Conservation (phyloP, 1,140 invertebrate genomes). For the Planococcus citri region DNA sequence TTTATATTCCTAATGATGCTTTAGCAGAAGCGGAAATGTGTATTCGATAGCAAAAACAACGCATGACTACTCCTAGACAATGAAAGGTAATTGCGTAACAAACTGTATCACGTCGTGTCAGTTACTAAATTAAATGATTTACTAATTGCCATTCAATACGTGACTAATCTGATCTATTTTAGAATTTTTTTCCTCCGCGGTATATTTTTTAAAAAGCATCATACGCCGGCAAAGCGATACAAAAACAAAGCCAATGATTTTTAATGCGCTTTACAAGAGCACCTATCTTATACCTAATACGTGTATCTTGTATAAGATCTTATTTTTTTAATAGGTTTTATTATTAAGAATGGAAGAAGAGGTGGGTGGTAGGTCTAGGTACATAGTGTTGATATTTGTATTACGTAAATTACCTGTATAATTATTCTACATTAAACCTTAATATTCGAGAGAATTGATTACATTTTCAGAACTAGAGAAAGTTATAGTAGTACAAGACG, state of each 20-base stretch:
- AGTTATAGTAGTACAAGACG: background rate
- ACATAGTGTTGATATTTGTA: background rate
- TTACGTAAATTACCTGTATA: background rate
- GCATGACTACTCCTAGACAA: background rate
- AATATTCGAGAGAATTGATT: background rate
- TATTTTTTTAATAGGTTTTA: no score
- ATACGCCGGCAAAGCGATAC: background rate
- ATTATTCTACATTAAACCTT: background rate
- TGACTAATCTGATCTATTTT: background rate
- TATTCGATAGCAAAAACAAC: background rate
- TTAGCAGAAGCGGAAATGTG: background rate
- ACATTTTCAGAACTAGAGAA: background rate
- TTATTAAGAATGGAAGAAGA: no score
- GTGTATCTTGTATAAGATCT: no score
- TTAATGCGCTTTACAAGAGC: background rate
- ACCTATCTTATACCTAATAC: no score
- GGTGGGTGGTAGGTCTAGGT: no score
- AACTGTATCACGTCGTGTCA: background rate
- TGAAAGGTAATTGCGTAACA: background rate
- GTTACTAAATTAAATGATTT: constrained; percentile 4
- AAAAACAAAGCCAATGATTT: background rate
- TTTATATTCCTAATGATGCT: background rate
- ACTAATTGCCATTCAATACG: background rate
- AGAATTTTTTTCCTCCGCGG: background rate
- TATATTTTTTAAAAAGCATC: background rate